These are phyloP conservation scores for Enteromius paludinosus DNA, from an alignment of 2,797 vertebrate genomes.

Conservation along the genomic window DNA sequence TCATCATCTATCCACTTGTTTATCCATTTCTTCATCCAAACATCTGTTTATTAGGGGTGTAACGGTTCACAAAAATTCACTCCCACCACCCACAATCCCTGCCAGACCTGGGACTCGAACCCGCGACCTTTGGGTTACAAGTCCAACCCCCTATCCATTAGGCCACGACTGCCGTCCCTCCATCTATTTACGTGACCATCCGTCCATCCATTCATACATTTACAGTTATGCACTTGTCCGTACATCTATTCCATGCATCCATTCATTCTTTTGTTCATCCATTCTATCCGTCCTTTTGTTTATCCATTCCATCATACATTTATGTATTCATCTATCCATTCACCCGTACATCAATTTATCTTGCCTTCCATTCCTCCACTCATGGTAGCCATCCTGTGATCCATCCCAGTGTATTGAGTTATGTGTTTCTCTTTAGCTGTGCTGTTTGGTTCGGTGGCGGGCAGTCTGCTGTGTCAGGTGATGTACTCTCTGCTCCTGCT, in stretches of 20 bases:
- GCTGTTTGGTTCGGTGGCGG: slow-evolving; percentile 81
- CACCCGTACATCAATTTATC: neutral
- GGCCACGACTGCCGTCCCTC: too few species aligned
- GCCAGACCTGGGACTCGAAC: too few species aligned
- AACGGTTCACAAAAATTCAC: too few species aligned
- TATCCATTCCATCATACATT: neutral
- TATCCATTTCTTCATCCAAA: neutral
- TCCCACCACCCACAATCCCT: too few species aligned
- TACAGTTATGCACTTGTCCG: neutral
- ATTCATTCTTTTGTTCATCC: neutral
- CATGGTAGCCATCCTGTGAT: neutral
- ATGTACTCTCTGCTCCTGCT: slow-evolving; percentile 82
- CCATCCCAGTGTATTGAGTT: neutral
- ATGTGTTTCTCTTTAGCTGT: slow-evolving; percentile 69
- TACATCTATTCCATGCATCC: neutral
- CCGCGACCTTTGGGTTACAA: too few species aligned
- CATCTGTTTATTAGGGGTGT: too few species aligned
- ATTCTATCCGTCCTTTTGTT: neutral
- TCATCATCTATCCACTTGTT: neutral
- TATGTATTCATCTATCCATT: neutral
- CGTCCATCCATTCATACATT: neutral
- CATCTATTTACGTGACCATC: neutral
- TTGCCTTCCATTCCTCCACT: neutral
- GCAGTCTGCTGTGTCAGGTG: slow-evolving; percentile 82
- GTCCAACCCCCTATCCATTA: too few species aligned